Percentiles rank a stretch among this genome's conserved stretches.
Evolutionary conservation across 1,140 invertebrate genomes (phyloP).

Genomic region (Eueides isabella): DNA sequence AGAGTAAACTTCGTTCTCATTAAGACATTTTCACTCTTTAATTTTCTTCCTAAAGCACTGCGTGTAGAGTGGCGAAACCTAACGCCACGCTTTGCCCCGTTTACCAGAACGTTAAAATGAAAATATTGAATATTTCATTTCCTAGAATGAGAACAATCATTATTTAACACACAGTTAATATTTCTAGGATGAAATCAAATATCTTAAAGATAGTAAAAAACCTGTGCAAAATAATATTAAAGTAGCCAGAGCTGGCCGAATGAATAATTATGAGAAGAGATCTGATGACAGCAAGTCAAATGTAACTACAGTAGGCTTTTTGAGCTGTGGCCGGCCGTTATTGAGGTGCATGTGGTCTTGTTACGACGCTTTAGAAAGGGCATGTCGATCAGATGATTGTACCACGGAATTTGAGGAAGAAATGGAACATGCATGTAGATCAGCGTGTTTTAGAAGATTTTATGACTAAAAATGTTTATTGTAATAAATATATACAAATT

Average conservation of each 20-base stretch:
- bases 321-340: background rate
- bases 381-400: background rate
- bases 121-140: too few relatives aligned
- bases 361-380: background rate
- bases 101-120: too few relatives aligned
- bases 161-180: background rate
- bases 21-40: too few relatives aligned
- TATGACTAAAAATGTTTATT: background rate
- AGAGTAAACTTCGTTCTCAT: too few relatives aligned
- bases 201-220: background rate
- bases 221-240: background rate
- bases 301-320: background rate
- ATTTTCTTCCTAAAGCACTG: too few relatives aligned
- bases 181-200: slow-evolving; percentile 2
- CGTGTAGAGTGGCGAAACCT: too few relatives aligned
- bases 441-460: background rate
- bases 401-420: background rate
- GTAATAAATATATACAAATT: too few relatives aligned
- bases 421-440: background rate
- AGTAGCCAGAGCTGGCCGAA: background rate
- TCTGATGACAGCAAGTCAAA: background rate
- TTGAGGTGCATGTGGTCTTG: background rate
- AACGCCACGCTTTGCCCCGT: too few relatives aligned
- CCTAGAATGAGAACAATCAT: too few relatives aligned
- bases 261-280: background rate